Percentiles rank a stretch among this genome's conserved stretches.
Conservation (phyloP, 1,140 invertebrate species). For the Zaprionus lachaisei region DNA sequence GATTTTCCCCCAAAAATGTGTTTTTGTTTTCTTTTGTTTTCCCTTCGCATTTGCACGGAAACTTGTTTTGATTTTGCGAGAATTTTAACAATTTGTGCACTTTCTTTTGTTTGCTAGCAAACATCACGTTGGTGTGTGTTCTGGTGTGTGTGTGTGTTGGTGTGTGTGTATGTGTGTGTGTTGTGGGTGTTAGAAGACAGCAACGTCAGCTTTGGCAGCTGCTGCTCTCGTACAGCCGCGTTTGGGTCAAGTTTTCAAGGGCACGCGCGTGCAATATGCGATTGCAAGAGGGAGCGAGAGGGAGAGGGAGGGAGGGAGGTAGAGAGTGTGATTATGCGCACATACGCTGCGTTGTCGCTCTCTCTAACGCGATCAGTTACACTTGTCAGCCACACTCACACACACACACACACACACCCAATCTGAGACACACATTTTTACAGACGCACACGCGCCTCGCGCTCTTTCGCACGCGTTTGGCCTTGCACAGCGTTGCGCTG, state of each 20-base stretch:
- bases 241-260: constrained; percentile 81
- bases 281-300: constrained; percentile 9
- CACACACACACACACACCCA: constrained; percentile 15
- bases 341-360: constrained; percentile 17
- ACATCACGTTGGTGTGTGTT: constrained; percentile 44
- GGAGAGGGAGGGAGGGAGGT: constrained; percentile 8
- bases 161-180: background rate
- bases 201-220: constrained; percentile 58
- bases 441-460: constrained; percentile 24
- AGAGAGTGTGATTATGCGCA: constrained; percentile 39
- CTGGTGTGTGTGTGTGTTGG: background rate
- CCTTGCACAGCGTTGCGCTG: constrained; percentile 67
- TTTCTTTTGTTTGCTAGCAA: constrained; percentile 81
- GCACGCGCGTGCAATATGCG: constrained; percentile 67
- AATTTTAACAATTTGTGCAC: constrained; percentile 81
- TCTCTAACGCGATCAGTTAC: constrained; percentile 69
- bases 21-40: constrained; percentile 29
- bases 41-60: constrained; percentile 34
- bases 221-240: constrained; percentile 17
- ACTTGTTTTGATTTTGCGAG: constrained; percentile 30
- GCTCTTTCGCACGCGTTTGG: constrained; percentile 72
- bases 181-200: constrained; percentile 5
- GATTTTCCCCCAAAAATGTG: constrained; percentile 25
- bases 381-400: constrained; percentile 47
- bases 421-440: constrained; percentile 2